A percentile compares a stretch with the other conserved stretches of the same genome.
Evolutionary conservation across 2,888 invertebrate species (phyloP).

Genomic region (Phengaris arion): DNA sequence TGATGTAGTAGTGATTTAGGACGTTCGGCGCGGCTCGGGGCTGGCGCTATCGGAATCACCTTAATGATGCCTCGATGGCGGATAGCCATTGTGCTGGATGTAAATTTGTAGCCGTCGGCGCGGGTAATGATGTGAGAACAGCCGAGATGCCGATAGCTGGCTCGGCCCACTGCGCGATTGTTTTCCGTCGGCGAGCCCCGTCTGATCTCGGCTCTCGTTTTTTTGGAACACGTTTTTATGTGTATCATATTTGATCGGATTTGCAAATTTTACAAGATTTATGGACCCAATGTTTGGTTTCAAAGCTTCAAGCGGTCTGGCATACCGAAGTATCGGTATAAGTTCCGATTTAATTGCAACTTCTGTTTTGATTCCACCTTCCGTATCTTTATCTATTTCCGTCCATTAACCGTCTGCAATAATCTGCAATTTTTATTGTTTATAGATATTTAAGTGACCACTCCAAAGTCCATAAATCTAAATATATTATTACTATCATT

Average conservation of each 20-base stretch:
- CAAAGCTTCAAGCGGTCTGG: neutral
- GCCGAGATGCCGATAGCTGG: slow-evolving; percentile 67
- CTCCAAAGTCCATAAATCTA: neutral
- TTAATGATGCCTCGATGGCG: slow-evolving; percentile 80
- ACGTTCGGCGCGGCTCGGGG: slow-evolving; percentile 51
- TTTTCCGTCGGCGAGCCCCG: slow-evolving; percentile 32
- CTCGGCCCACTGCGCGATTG: slow-evolving; percentile 36
- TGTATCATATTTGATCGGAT: slow-evolving; percentile 34
- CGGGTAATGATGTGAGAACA: slow-evolving; percentile 81
- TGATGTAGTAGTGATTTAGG: slow-evolving; percentile 44
- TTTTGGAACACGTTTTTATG: slow-evolving; percentile 36
- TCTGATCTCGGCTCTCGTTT: slow-evolving; percentile 36
- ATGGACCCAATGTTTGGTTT: neutral
- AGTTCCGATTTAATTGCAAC: neutral
- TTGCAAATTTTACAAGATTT: slow-evolving; percentile 9
- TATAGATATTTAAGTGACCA: neutral
- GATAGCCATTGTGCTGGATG: slow-evolving; percentile 80
- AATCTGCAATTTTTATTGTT: no score
- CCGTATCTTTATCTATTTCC: neutral
- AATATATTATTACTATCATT: neutral
- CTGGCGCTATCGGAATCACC: slow-evolving; percentile 80
- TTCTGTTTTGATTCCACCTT: neutral
- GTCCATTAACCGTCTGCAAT: neutral
- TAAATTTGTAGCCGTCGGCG: slow-evolving; percentile 80
- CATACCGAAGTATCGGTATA: neutral